These are phyloP conservation scores for Hippocampus guttulatus DNA, from an alignment of 2,113 vertebrate species.

Conservation along the genomic window DNA sequence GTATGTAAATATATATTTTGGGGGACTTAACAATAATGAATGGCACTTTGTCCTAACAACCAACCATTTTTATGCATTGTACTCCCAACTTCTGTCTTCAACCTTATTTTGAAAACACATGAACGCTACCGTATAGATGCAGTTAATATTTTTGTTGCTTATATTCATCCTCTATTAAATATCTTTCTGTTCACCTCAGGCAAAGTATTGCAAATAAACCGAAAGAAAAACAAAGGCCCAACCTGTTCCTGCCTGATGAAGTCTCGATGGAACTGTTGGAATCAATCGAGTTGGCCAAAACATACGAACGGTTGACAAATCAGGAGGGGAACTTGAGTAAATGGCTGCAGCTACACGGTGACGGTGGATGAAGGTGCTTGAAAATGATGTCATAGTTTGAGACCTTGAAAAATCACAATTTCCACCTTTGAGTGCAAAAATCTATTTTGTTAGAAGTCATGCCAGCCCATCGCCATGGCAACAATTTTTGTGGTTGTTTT, in stretches of 20 bases:
- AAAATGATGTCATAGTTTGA: background rate
- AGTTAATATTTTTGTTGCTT: conserved; percentile 60
- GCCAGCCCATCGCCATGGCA: background rate
- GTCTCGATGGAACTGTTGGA: conserved; percentile 20
- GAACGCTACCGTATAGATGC: conserved; percentile 47
- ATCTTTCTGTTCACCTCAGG: conserved; percentile 59
- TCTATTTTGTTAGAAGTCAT: background rate
- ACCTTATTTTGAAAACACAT: conserved; percentile 48
- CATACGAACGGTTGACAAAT: conserved; percentile 1
- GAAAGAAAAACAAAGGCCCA: conserved; percentile 43
- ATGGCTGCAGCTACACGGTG: background rate
- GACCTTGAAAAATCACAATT: background rate
- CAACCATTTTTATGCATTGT: conserved; percentile 64
- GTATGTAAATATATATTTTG: conserved; percentile 73
- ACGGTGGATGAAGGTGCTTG: background rate
- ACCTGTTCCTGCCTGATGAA: conserved; percentile 53
- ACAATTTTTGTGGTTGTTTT: background rate
- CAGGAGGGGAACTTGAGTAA: background rate
- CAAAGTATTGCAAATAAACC: conserved; percentile 73
- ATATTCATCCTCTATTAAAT: conserved; percentile 61
- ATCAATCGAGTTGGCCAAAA: background rate
- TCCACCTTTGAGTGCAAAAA: background rate
- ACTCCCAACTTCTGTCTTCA: conserved; percentile 51
- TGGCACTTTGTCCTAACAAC: conserved; percentile 76
- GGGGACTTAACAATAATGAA: conserved; percentile 69